Conservation (phyloP, 2,113 vertebrate species). For the Brienomyrus brachyistius region DNA sequence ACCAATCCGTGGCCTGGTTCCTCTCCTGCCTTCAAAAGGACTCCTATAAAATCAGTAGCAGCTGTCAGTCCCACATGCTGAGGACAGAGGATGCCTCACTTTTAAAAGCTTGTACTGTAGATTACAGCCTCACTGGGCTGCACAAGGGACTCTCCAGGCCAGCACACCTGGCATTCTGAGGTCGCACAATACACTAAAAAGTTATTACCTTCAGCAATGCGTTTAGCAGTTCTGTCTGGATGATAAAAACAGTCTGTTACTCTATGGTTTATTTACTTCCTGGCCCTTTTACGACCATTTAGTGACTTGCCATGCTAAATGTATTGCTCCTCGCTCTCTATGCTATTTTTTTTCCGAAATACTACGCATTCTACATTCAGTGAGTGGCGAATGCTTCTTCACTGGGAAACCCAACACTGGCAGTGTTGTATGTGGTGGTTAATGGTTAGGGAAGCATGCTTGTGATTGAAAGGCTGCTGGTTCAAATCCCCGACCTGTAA, state of each 20-base stretch:
- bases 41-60: background rate
- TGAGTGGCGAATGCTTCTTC: background rate
- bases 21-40: background rate
- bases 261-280: background rate
- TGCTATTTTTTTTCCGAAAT: background rate
- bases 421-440: background rate
- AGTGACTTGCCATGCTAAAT: background rate
- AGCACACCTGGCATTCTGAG: background rate
- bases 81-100: background rate
- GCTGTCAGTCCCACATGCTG: background rate
- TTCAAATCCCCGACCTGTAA: too few species aligned
- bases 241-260: constrained; percentile 2
- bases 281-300: background rate
- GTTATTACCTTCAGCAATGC: background rate
- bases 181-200: background rate
- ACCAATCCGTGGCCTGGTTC: background rate
- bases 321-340: background rate
- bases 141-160: background rate
- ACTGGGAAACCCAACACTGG: background rate
- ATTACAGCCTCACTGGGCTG: background rate
- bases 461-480: too few species aligned
- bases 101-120: background rate
- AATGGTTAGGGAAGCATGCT: too few species aligned
- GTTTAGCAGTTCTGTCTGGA: background rate
- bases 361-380: background rate